Evolutionary conservation across 2,113 vertebrate genomes (phyloP), one percentile per base, ranked within the genome.

Genomic region (Orycteropus afer): DNA sequence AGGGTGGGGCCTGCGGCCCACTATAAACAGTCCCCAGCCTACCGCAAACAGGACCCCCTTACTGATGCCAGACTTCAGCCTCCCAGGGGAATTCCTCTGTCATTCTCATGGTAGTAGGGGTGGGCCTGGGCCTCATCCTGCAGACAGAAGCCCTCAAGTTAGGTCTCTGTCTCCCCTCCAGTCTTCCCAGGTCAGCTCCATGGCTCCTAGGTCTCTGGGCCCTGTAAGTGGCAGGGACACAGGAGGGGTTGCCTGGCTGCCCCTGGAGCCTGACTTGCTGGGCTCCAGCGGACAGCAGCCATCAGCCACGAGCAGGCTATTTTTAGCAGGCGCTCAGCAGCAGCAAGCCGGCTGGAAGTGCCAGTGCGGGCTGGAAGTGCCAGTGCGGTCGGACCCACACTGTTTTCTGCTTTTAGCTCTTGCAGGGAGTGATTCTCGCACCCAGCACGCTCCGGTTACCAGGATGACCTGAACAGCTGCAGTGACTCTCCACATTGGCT

Each of bases 371-470:
- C 86, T 94, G 4, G 45, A 51, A 89, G 88, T 34, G 37, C 90
- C 92, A 47, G 87, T 2, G 0, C 15, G n/a, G 59, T 40, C 0
- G 12, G 71, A 47, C 83, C 82, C 93, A 89, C 71, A 22, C 91
- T 63, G 69, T 88, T 93, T 76, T 77, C 80, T 23, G 95, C 93
- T 90, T 96, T 97, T 77, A 85, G 83, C 65, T 94, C 89, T 59
- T 29, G 27, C n/a, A 20, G 86, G 42, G 80, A 91, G 25, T 6
- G 83, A 86, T 78, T 95, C 94, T 94, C 18, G 2, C 93, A 87
- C 83, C 83, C 95, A 93, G 94, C 95, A 96, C 7, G 37, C 67
- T 93, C 92, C 10, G 25, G 96, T 95, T 95, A 61, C 81, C 77
- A 61, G 92, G 81, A 81, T 77, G 80, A 95, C 78, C 81, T 37